Conservation (phyloP, 23 tunicate genomes). For the Diplosoma virens region DNA sequence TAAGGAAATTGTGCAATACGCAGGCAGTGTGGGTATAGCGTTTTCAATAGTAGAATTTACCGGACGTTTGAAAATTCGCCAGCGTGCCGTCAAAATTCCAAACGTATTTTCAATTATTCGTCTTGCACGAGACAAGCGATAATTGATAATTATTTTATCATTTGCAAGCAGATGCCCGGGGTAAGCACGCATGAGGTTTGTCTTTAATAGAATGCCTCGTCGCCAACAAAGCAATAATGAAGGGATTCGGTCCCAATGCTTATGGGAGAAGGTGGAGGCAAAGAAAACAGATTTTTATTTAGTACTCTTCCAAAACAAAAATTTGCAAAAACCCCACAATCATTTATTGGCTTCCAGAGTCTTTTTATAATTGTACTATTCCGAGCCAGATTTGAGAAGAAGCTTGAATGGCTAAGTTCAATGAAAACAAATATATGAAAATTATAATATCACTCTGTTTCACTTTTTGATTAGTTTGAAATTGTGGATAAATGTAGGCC, state of each 20-base stretch:
- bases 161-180: constrained; percentile 10
- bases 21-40: constrained; percentile 3
- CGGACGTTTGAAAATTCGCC: neutral
- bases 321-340: constrained; percentile 7
- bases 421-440: too few species aligned
- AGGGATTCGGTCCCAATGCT: neutral
- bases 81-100: constrained; percentile 1
- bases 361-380: constrained; percentile 14
- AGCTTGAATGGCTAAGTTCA: too few species aligned
- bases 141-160: constrained; percentile 12
- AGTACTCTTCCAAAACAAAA: neutral
- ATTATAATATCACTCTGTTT: too few species aligned
- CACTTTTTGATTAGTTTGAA: too few species aligned
- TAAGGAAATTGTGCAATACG: neutral
- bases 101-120: constrained; percentile 14
- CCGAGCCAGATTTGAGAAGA: constrained; percentile 16
- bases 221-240: constrained; percentile 1
- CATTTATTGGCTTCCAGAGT: constrained; percentile 14
- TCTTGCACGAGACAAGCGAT: constrained; percentile 15
- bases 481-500: too few species aligned
- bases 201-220: neutral
- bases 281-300: neutral
- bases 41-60: neutral
- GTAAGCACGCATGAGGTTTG: constrained; percentile 29
- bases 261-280: constrained; percentile 9